Conservation (phyloP, 2,113 vertebrate species). For the Corydoras maculifer region DNA sequence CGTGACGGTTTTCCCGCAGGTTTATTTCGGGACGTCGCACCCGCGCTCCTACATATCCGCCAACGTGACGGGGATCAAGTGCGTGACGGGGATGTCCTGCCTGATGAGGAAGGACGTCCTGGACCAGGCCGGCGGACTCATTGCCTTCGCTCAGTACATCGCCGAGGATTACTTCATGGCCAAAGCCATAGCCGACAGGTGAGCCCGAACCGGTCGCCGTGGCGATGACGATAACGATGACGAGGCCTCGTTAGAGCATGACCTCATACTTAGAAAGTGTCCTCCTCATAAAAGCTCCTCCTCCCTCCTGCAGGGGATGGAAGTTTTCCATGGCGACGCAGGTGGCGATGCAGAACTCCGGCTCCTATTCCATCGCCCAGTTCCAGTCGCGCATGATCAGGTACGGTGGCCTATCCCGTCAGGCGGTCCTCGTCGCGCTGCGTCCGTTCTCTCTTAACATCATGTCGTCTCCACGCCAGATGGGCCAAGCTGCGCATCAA, state of each 20-base stretch:
- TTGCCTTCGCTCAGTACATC: slow-evolving; percentile 94
- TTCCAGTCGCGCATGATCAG: slow-evolving; percentile 99
- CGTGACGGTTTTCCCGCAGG: slow-evolving; percentile 58
- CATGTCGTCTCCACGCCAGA: slow-evolving; percentile 51
- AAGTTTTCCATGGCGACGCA: slow-evolving; percentile 97
- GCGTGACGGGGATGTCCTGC: slow-evolving; percentile 97
- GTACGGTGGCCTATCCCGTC: slow-evolving; percentile 54
- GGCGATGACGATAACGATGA: neutral
- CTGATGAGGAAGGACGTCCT: slow-evolving; percentile 95
- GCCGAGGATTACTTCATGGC: slow-evolving; percentile 99
- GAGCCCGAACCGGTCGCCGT: slow-evolving; percentile 3
- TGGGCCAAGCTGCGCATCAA: slow-evolving; percentile 96
- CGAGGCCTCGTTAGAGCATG: no score
- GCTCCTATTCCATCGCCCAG: slow-evolving; percentile 94
- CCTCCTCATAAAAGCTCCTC: neutral
- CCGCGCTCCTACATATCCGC: slow-evolving; percentile 96
- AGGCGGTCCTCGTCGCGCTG: neutral
- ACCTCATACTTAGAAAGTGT: neutral
- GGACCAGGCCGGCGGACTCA: slow-evolving; percentile 91
- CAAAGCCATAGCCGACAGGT: slow-evolving; percentile 97
- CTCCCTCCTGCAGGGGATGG: slow-evolving; percentile 76
- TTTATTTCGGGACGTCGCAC: slow-evolving; percentile 97
- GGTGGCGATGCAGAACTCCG: slow-evolving; percentile 97
- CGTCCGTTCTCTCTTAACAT: neutral
- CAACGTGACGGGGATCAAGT: slow-evolving; percentile 93